A percentile compares a stretch with the other conserved stretches of the same genome.
These are phyloP conservation scores for Xenopus petersii DNA, from an alignment of 2,797 vertebrate genomes.

Conservation along the genomic window DNA sequence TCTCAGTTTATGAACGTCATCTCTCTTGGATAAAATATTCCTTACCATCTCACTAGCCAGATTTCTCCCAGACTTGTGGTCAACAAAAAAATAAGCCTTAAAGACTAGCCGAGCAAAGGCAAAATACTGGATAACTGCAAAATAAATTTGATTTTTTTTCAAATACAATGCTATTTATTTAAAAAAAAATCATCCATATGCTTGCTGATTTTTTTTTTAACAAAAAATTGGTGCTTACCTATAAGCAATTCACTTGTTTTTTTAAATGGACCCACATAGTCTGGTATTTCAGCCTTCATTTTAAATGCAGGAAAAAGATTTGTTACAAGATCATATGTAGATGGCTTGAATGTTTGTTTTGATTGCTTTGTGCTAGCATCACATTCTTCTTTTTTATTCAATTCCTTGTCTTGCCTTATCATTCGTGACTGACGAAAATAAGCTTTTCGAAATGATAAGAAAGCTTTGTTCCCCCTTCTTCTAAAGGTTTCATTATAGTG, in stretches of 20 bases:
- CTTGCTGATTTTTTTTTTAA: too few relatives aligned
- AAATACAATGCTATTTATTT: too few relatives aligned
- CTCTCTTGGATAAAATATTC: too few relatives aligned
- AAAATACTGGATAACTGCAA: too few relatives aligned
- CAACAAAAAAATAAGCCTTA: too few relatives aligned
- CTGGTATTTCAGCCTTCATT: constrained; percentile 17
- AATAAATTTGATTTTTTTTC: too few relatives aligned
- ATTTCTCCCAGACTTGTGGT: too few relatives aligned
- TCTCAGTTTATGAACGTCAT: too few relatives aligned
- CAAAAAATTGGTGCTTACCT: constrained; percentile 36
- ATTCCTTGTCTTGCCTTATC: constrained; percentile 19
- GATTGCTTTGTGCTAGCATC: not conserved
- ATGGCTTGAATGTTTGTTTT: constrained; percentile 7
- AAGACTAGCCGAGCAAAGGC: too few relatives aligned
- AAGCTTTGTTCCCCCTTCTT: constrained; percentile 24
- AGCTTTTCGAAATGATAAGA: constrained; percentile 1
- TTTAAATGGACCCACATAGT: constrained; percentile 8
- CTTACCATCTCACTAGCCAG: too few relatives aligned
- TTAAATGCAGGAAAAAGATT: constrained; percentile 48
- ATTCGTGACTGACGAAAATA: constrained; percentile 1
- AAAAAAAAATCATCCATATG: too few relatives aligned
- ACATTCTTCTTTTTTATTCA: constrained; percentile 22
- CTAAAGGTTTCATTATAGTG: constrained; percentile 32
- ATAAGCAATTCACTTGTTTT: not conserved
- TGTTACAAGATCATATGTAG: constrained; percentile 26